These are phyloP conservation scores for Smithornis capensis DNA, from an alignment of 2,113 vertebrate genomes.

Conservation along the genomic window DNA sequence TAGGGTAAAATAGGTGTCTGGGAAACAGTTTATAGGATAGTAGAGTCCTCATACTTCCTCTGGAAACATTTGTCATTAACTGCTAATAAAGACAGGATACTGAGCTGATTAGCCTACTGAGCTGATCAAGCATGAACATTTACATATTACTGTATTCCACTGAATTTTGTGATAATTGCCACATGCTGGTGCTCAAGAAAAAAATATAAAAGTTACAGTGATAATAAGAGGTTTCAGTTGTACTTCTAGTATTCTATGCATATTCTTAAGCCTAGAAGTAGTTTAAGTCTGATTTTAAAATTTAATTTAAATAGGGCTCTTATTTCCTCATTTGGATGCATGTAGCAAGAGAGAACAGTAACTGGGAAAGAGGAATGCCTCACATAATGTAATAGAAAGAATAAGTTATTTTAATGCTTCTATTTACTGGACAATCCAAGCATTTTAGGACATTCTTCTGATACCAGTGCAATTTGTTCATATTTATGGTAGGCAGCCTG, in stretches of 20 bases:
- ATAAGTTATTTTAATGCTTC: slow-evolving; percentile 21
- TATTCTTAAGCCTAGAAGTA: not conserved
- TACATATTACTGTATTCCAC: not conserved
- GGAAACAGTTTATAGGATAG: not conserved
- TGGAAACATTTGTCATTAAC: not conserved
- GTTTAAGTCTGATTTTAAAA: not conserved
- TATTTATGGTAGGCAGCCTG: slow-evolving; percentile 15
- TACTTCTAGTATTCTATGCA: not conserved
- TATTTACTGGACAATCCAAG: slow-evolving; percentile 24
- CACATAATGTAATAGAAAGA: slow-evolving; percentile 19
- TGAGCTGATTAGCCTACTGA: not conserved
- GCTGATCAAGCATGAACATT: not conserved
- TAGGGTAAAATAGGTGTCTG: not conserved
- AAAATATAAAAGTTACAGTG: not conserved
- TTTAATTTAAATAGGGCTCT: not conserved
- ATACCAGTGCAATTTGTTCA: not conserved
- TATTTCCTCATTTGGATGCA: slow-evolving; percentile 34
- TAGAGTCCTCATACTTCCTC: not conserved
- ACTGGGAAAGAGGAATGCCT: slow-evolving; percentile 19
- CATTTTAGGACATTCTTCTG: slow-evolving; percentile 11
- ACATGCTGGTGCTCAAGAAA: not conserved
- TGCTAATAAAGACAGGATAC: not conserved
- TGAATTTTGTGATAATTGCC: not conserved
- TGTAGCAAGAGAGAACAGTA: not conserved
- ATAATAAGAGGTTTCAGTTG: not conserved